Base-by-base conservation (phyloP, 2,797 vertebrate species). In the Gallinago stenura region DNA sequence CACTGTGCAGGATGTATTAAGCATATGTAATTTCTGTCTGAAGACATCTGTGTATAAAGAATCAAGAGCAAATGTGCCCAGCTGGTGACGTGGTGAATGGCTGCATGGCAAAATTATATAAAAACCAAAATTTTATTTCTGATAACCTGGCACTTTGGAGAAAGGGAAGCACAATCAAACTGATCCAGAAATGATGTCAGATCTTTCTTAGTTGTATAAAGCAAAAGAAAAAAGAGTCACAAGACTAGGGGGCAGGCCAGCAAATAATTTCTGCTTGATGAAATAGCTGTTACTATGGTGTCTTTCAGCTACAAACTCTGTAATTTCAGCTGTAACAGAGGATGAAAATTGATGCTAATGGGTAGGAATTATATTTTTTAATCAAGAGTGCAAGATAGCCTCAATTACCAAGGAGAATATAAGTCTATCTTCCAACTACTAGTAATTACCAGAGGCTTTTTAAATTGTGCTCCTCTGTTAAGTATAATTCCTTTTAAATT, bases 201-300 rank as follows among this genome's bases (percentile, higher is more conserved):
- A 57, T 79, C 51, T 94, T 94, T 86, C 18, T 85, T 66, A 76
- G 65, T 25, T 96, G 64, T 94, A 77, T 69, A 43, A 82, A 58
- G 79, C 15, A 81, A 86, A 91, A 79, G 28, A 66, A 81, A 57
- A 66, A 10, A 51, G 58, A 77, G 54, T 90, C 58, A 66, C 31
- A 71, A 90, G 81, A 82, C 77, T 95, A 6, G 89, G 62, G 72
- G 61, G 45, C 66, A 71, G 69, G 30, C 77, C 77, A 95, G 96
- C 37, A 37, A 37, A 37, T 37, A 37, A 37, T 37, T 37, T 37
- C 37, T 37, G 62, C 48, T 90, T 31, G 64, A 41, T 80, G 81
- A 92, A 95, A 76, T 75, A 93, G 70, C 69, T 68, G 95, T 97
- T 97, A 85, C 91, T 92, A 76, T 96, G 92, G 76, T 80, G 83